Evolutionary conservation across 2,113 vertebrate genomes (phyloP).

Genomic region (Psilopogon haemacephalus): DNA sequence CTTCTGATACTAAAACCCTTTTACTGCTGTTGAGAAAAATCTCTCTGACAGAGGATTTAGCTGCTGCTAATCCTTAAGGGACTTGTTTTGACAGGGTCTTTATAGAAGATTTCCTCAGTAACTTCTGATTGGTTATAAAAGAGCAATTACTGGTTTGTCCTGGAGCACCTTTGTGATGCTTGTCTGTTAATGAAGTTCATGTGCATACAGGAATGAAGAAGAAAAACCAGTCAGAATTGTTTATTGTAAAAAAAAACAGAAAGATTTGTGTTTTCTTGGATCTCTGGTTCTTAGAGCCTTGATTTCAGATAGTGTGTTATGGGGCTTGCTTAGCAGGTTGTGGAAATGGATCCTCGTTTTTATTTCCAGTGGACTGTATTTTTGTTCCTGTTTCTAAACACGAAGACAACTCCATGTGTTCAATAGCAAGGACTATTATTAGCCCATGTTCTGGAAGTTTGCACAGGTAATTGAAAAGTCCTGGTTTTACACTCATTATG

Average conservation of each 20-base stretch:
- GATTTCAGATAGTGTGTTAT: constrained; percentile 60
- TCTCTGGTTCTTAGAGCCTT: constrained; percentile 34
- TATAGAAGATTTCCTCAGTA: constrained; percentile 69
- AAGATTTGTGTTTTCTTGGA: constrained; percentile 43
- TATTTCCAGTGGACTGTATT: constrained; percentile 14
- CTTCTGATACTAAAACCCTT: constrained; percentile 72
- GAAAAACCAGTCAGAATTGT: constrained; percentile 32
- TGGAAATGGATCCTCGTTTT: constrained; percentile 34
- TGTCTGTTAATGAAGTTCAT: constrained; percentile 68
- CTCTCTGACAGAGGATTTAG: constrained; percentile 74
- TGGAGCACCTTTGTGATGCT: constrained; percentile 45
- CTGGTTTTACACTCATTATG: neutral
- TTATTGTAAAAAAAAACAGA: constrained; percentile 45
- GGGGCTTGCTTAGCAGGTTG: constrained; percentile 57
- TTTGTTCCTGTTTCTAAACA: constrained; percentile 6
- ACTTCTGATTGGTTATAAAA: constrained; percentile 71
- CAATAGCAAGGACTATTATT: neutral
- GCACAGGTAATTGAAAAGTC: neutral
- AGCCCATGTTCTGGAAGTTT: neutral
- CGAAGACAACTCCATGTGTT: constrained; percentile 6
- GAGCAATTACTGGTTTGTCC: constrained; percentile 72
- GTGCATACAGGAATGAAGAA: constrained; percentile 16
- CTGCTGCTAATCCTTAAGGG: constrained; percentile 74
- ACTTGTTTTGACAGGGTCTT: constrained; percentile 80
- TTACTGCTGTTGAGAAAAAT: constrained; percentile 69